Evolutionary conservation across 64 coral and sea anemone genomes (phyloP), one percentile per base, ranked within the genome.

Genomic region (Porites australiensis): DNA sequence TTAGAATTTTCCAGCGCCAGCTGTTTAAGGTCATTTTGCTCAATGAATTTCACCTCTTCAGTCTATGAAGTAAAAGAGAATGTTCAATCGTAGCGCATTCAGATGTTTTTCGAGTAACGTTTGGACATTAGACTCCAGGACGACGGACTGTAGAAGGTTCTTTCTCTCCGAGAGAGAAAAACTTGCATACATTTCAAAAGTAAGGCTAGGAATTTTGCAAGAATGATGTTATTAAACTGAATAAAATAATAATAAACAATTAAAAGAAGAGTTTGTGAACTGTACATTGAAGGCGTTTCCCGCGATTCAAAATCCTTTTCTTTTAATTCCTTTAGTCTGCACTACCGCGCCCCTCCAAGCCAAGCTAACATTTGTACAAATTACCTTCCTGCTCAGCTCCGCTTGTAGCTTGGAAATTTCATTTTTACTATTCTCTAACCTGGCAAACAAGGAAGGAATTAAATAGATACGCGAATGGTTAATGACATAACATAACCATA

Each of bases 11-110:
- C 93, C 16, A 23, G 50, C 13, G 61, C 65, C 12, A 95, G 15
- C 52, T 89, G 88, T 74, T 89, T 95, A 16, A 95, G n/a, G 83
- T 91, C 89, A 45, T 70, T 91, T 86, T 91, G 82, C 74, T 91
- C 88, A 53, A 95, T 61, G 57, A 72, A 16, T 86, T 82, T 82
- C 11, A 91, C 64, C 60, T 91, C 80, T 58, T 95, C 93, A 18
- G 59, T 75, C 93, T 95, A 47, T n/a, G 50, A 82, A 87, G 14
- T 86, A 67, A 8, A 87, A 87, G 61, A 83, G 60, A 57, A 37
- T 37, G 27, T 37, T 37, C 23, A 50, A 75, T 74, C 20, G 69
- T 68, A 4, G 4, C 5, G 13, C 2, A 19, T 64, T 64, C 13
- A 18, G 2, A 37, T 37, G 27, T 37, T 37, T 37, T 37, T 37